Percentiles rank a stretch among this genome's conserved stretches.
Evolutionary conservation across 2,888 invertebrate species (phyloP).

Genomic region (Pelosia muscerda): DNA sequence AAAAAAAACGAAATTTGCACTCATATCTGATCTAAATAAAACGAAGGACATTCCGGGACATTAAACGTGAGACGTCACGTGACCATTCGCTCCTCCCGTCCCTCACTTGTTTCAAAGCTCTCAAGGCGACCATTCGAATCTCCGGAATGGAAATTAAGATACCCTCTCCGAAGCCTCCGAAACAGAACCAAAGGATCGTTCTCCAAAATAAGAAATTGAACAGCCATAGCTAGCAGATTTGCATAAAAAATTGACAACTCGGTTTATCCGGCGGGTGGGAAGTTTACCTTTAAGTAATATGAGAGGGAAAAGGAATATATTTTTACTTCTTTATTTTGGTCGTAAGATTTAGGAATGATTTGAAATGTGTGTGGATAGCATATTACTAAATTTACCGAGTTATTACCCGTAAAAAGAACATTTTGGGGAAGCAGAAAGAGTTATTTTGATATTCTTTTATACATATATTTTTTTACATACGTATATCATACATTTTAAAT

Average conservation of each 20-base stretch:
- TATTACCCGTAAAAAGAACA: constrained; percentile 1
- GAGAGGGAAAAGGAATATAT: constrained; percentile 35
- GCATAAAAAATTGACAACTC: constrained; percentile 73
- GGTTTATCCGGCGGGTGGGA: constrained; percentile 51
- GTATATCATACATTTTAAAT: too few species aligned
- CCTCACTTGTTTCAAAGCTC: constrained; percentile 38
- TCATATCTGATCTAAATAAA: constrained; percentile 26
- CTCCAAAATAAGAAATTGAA: constrained; percentile 69
- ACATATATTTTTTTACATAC: too few species aligned
- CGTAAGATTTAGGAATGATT: constrained; percentile 41
- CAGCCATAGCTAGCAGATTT: constrained; percentile 65
- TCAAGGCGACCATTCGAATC: constrained; percentile 52
- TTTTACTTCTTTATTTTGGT: constrained; percentile 45
- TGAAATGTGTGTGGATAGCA: constrained; percentile 23
- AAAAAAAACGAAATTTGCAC: not conserved
- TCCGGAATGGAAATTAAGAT: constrained; percentile 69
- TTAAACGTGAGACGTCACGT: constrained; percentile 27
- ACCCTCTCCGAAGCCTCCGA: constrained; percentile 53
- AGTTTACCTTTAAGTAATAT: constrained; percentile 48
- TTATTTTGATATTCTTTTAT: not conserved
- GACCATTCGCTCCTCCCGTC: constrained; percentile 29
- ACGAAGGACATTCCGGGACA: constrained; percentile 26
- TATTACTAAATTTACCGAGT: not conserved
- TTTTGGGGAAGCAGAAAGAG: not conserved
- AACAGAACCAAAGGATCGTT: constrained; percentile 50